Conservation (phyloP, 1,140 invertebrate genomes). For the Ptiloglossa arizonensis region DNA sequence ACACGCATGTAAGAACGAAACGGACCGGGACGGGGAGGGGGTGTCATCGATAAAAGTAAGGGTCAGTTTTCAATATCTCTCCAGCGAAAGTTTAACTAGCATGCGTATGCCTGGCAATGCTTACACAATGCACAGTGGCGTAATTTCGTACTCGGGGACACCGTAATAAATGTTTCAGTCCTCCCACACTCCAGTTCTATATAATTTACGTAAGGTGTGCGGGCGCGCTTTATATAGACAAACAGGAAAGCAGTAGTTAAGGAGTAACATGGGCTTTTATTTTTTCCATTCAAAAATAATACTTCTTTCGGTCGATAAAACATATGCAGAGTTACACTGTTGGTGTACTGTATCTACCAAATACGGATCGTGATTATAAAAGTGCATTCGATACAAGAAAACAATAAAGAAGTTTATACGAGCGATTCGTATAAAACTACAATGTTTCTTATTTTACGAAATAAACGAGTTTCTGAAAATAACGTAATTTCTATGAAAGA, state of each 20-base stretch:
- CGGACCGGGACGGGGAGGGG: too few relatives aligned
- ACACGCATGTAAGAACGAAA: not conserved
- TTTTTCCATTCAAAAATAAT: not conserved
- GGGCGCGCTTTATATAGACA: slow-evolving; percentile 46
- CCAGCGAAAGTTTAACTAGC: slow-evolving; percentile 66
- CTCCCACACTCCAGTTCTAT: slow-evolving; percentile 63
- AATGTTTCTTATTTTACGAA: too few relatives aligned
- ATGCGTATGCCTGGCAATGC: slow-evolving; percentile 49
- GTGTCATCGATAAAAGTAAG: slow-evolving; percentile 36
- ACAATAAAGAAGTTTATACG: too few relatives aligned
- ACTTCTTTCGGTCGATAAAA: not conserved
- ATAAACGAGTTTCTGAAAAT: too few relatives aligned
- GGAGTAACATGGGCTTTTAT: not conserved
- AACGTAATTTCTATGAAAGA: too few relatives aligned
- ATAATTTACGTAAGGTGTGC: slow-evolving; percentile 63
- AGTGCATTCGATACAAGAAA: too few relatives aligned
- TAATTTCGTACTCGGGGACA: slow-evolving; percentile 62
- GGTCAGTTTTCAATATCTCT: slow-evolving; percentile 62
- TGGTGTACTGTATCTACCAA: too few relatives aligned
- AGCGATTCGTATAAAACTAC: too few relatives aligned
- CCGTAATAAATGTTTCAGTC: slow-evolving; percentile 58
- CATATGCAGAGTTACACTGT: not conserved
- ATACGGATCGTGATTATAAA: too few relatives aligned
- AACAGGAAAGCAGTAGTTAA: slow-evolving; percentile 36
- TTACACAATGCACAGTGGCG: slow-evolving; percentile 67